phyloP scores from a whole-genome alignment of 1,140 invertebrate genomes.

The Pseudomyrmex gracilis region DNA sequence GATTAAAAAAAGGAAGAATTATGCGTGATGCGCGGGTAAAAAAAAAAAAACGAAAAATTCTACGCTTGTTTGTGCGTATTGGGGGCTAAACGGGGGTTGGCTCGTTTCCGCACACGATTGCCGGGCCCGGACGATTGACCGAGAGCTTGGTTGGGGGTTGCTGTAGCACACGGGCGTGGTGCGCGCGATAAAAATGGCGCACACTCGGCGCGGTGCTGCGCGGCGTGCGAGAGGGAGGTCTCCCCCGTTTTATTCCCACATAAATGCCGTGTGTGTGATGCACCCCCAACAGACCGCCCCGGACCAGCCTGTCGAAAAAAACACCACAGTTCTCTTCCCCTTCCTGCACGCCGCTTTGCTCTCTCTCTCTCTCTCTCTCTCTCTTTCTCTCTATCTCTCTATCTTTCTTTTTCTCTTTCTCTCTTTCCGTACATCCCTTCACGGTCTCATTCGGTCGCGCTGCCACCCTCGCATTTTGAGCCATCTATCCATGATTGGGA shows the following conservation, averaged over 20 bases:
- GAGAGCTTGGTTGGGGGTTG: slow-evolving; percentile 61
- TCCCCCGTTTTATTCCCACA: slow-evolving; percentile 64
- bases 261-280: slow-evolving; percentile 77
- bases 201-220: slow-evolving; percentile 50
- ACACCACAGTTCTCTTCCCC: slow-evolving; percentile 37
- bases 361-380: slow-evolving; percentile 9
- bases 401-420: background rate
- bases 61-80: slow-evolving; percentile 65
- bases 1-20: slow-evolving; percentile 20
- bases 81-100: slow-evolving; percentile 60
- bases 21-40: background rate
- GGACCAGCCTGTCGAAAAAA: slow-evolving; percentile 67
- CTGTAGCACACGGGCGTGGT: slow-evolving; percentile 75
- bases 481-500: slow-evolving; percentile 64
- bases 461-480: slow-evolving; percentile 53
- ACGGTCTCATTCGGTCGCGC: slow-evolving; percentile 36
- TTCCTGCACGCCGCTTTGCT: background rate
- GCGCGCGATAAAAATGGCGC: slow-evolving; percentile 79
- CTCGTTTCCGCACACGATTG: slow-evolving; percentile 60
- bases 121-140: slow-evolving; percentile 69
- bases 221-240: slow-evolving; percentile 48
- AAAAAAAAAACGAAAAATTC: slow-evolving; percentile 58
- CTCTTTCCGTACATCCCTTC: slow-evolving; percentile 9
- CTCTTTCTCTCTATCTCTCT: background rate
- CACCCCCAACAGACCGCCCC: slow-evolving; percentile 78